phyloP scores from a whole-genome alignment of 2,113 vertebrate species.

The Uropsilus gracilis region DNA sequence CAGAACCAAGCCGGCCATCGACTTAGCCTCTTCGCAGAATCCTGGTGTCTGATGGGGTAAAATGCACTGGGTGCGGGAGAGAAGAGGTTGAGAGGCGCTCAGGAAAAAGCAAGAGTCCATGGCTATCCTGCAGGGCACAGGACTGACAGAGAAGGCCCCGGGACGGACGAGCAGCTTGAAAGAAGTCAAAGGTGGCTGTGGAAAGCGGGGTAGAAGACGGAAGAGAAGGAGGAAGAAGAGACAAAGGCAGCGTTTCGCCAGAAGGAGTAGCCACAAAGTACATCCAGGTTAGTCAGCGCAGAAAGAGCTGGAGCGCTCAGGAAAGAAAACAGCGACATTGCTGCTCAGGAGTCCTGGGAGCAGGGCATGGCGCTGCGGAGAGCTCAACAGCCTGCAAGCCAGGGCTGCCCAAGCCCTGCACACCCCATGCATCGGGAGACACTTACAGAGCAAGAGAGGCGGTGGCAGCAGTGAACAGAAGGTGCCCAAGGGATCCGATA shows the following conservation, averaged over 20 bases:
- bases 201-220: background rate
- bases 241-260: background rate
- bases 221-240: background rate
- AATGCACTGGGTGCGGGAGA: background rate
- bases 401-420: slow-evolving; percentile 76
- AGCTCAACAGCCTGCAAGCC: slow-evolving; percentile 64
- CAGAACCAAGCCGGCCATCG: background rate
- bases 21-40: background rate
- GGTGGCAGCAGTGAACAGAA: slow-evolving; percentile 89
- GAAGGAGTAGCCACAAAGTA: background rate
- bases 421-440: slow-evolving; percentile 86
- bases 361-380: slow-evolving; percentile 40
- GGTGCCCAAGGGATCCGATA: slow-evolving; percentile 86
- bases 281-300: background rate
- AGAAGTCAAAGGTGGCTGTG: background rate
- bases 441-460: slow-evolving; percentile 90
- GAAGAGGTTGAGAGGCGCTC: background rate
- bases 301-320: slow-evolving; percentile 5
- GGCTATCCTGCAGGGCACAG: background rate
- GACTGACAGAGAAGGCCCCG: background rate
- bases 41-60: background rate
- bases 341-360: background rate
- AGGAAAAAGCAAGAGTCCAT: background rate
- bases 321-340: background rate
- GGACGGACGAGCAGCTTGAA: background rate